Base-by-base conservation (phyloP, 2,888 invertebrate species). In the Busseola fusca region DNA sequence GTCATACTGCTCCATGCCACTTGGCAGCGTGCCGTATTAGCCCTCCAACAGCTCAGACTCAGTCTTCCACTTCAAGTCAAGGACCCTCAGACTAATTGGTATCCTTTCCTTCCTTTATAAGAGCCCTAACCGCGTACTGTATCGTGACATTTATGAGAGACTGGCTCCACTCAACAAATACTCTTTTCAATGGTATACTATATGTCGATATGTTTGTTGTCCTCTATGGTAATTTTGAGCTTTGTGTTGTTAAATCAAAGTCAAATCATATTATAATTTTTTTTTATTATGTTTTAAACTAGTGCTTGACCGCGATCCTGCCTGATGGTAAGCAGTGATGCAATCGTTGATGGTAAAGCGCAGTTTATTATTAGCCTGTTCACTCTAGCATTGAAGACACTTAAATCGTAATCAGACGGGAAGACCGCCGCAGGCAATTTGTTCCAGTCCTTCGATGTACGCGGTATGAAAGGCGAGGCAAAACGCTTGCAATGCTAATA, bases 31-130 rank as follows among this genome's bases (percentile, higher is more conserved):
- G 52, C 30, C 27, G 40, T 40, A 65, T 56, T 63, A 69, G 63
- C 52, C 52, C 68, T 66, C 14, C 59, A 64, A 42, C 65, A 60
- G 68, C 50, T 69, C 69, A 76, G 66, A 60, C 60, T 25, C 76
- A 76, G 69, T 64, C 66, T 42, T 40, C 64, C 64, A 78, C 78
- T 77, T 54, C 34, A 69, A 64, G 12, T 69, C 27, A 48, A 81
- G 82, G 12, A 30, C 59, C 45, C 73, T 72, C 21, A 16, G 30
- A n/a, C 66, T 82, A 72, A 82, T 79, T 82, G 77, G 71, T 71
- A 48, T 69, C 64, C 63, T 67, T 69, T 64, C 40, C 63, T 69
- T 45, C 45, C 12, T 45, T 74, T 70, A 27, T n/a, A 57, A 76
- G 72, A 48, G 42, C 68, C 37, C 54, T 40, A 56, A 65, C 25